These are phyloP conservation scores for Drosophila leontia DNA, from an alignment of 1,140 invertebrate species.

Conservation along the genomic window DNA sequence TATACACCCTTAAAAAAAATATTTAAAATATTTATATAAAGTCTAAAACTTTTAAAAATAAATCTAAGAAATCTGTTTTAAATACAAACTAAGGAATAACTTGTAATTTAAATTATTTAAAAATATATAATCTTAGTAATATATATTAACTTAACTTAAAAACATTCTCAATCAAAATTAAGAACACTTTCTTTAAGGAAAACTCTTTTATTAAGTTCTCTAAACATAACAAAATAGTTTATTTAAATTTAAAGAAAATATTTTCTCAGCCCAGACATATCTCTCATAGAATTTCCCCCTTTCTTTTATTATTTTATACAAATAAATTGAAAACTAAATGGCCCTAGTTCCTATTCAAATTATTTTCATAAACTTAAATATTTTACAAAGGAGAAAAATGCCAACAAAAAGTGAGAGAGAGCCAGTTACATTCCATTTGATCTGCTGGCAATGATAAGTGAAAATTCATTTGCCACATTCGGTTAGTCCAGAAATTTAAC, in stretches of 20 bases:
- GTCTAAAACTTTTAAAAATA: neutral
- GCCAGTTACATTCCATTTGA: constrained; percentile 23
- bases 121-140: no score
- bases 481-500: constrained; percentile 13
- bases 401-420: neutral
- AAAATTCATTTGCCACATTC: constrained; percentile 34
- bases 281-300: neutral
- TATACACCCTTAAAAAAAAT: no score
- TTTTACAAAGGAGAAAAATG: neutral
- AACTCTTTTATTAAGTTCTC: neutral
- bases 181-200: neutral
- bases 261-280: neutral
- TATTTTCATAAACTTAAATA: constrained; percentile 2
- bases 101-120: no score
- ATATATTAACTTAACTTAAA: no score
- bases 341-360: neutral
- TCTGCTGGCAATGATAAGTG: constrained; percentile 22
- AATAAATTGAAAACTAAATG: neutral
- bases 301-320: neutral
- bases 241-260: neutral
- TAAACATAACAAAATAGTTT: neutral
- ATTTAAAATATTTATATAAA: no score
- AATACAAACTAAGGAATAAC: neutral
- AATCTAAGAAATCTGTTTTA: neutral
- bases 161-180: no score